Evolutionary conservation across 2,888 invertebrate genomes (phyloP), one percentile per base, ranked within the genome.

Genomic region (Laspeyria flexula): DNA sequence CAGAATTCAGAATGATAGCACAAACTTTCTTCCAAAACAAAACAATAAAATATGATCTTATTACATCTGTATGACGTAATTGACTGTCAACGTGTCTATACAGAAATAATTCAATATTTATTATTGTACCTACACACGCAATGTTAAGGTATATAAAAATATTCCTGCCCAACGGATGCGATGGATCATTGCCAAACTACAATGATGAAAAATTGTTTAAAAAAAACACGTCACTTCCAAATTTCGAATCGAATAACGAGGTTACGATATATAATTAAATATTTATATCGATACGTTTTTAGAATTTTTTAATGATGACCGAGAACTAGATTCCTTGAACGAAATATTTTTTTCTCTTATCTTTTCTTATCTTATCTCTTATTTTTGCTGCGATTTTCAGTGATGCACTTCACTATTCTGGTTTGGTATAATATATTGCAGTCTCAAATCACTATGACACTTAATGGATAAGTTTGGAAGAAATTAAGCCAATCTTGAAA

Each of bases 111-210:
- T 48, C 13, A 30, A 37, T 44, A 45, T 48, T 47, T 53, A 55
- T 51, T 38, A 56, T 49, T 57, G 33, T 53, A 60, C 48, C 30
- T 60, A 43, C 33, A 42, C 21, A 43, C 44, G 35, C 43, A 44
- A 41, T 43, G 34, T 37, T 38, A 55, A 53, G 55, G 53, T 57
- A 58, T 70, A 55, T 54, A 65, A 65, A 65, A 57, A 59, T 67
- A 65, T 58, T 60, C 42, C 25, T 48, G 39, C 46, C 35, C 45
- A 62, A 40, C 69, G 71, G 68, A 71, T 68, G 55, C 60, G 43
- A 51, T 68, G 71, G 69, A 58, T 10, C 43, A 44, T 15, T 73
- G 71, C 71, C 71, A 73, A 62, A 66, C 41, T 40, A 3, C 57
- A 47, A 59, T 59, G 55, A 60, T 64, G 65, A 71, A 65, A 71